A percentile compares a stretch with the other conserved stretches of the same genome.
Conservation (phyloP, 2,888 invertebrate genomes). For the Clunio marinus region DNA sequence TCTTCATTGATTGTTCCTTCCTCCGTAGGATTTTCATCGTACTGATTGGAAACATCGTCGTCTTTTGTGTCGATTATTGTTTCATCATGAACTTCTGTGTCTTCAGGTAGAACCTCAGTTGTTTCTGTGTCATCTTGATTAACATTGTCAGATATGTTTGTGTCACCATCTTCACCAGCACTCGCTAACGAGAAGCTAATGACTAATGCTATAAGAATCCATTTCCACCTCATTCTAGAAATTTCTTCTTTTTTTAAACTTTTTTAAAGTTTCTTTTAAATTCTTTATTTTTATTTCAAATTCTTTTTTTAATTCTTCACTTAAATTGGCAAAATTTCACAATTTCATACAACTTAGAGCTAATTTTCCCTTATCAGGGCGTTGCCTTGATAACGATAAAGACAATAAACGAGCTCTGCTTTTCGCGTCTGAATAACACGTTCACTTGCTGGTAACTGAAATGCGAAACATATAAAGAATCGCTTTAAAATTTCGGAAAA, state of each 20-base stretch:
- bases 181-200: constrained; percentile 13
- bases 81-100: neutral
- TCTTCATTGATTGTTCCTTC: neutral
- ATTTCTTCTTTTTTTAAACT: too few species aligned
- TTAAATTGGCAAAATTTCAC: constrained; percentile 18
- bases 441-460: constrained; percentile 20
- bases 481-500: neutral
- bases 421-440: constrained; percentile 19
- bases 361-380: constrained; percentile 26
- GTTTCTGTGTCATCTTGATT: constrained; percentile 1
- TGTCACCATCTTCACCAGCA: constrained; percentile 17
- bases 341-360: neutral
- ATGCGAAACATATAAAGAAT: neutral
- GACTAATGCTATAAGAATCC: constrained; percentile 21
- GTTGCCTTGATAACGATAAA: constrained; percentile 24
- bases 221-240: constrained; percentile 35
- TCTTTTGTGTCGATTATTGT: neutral
- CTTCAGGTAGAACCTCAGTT: neutral
- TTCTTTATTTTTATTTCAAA: constrained; percentile 6
- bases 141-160: neutral
- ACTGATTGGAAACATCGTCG: neutral
- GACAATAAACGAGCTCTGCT: neutral
- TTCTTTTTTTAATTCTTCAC: neutral
- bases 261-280: neutral
- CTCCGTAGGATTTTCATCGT: neutral